Percentiles rank a stretch among this genome's conserved stretches.
Evolutionary conservation across 2,888 invertebrate species (phyloP).

Genomic region (Resseliella maxima): DNA sequence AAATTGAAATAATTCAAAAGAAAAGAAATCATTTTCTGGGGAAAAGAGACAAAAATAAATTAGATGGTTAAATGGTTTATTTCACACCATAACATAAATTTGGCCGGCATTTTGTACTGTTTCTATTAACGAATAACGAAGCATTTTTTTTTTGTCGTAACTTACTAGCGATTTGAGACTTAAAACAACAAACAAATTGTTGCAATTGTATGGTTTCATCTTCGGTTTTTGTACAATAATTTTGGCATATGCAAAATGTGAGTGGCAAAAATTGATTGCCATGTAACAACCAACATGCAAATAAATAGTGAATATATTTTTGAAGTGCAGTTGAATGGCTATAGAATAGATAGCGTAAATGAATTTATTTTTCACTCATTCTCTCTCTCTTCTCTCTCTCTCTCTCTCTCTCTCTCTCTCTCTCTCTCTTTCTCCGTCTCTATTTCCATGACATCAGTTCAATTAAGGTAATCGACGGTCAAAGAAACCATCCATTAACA

Average conservation of each 20-base stretch:
- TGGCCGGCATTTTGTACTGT: neutral
- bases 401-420: neutral
- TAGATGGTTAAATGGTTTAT: no score
- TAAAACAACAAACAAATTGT: neutral
- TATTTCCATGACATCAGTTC: neutral
- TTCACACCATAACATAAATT: no score
- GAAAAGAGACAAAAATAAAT: no score
- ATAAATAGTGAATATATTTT: neutral
- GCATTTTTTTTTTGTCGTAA: neutral
- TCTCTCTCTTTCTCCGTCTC: neutral
- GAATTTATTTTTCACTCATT: neutral
- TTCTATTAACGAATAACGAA: neutral
- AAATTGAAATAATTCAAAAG: no score
- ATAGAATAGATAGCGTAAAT: neutral
- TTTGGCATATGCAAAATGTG: neutral
- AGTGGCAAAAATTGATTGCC: constrained; percentile 5
- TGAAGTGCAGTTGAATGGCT: constrained; percentile 1
- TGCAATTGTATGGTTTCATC: constrained; percentile 26
- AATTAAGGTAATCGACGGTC: constrained; percentile 17
- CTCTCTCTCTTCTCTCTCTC: neutral
- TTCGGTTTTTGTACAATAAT: neutral
- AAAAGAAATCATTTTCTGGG: no score
- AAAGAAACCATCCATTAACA: neutral
- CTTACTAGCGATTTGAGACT: neutral
- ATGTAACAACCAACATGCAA: constrained; percentile 15